Base-by-base conservation (phyloP, 1,140 invertebrate species). In the Probaryconus sp. region DNA sequence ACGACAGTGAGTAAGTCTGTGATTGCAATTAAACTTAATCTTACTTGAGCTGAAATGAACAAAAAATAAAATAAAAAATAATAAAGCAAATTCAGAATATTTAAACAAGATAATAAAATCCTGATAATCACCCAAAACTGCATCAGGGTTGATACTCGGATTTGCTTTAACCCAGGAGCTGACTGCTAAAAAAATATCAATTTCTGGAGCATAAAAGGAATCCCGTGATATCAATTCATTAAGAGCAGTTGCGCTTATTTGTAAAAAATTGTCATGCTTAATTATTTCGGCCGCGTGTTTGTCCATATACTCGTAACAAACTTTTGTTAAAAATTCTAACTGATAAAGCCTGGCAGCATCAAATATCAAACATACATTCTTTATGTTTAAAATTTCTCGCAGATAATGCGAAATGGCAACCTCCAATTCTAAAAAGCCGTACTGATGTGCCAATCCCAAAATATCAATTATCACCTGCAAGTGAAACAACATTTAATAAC, bases 201-300 rank as follows among this genome's bases (percentile, higher is more conserved):
- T 94, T 89, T 99, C 98, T 2, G 93, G 92, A 0, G 96, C 97
- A 89, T 95, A 99, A 88, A 99, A 99, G 0, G 97, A 98, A 87
- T 99, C 95, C 43, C 97, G 89, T 40, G 92, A 91, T 26, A 99
- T 90, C n/a, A 99, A 89, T 81, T 96, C 93, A 76, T 92, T 92
- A 11, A 97, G 81, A 1, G 94, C 93, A 80, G 90, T 90, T 89
- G 94, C 76, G 55, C 97, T 97, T 2, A 99, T 88, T 78, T 92
- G 91, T 5, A 94, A 84, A 85, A 99, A 98, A 6, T 92, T 91
- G 71, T 97, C 93, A 79, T 96, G 93, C 51, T 91, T 88, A 30
- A 99, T 90, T 6, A 99, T 91, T 43, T 96, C 93, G 0, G 88
- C 85, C 2, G 97, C 96, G 89, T 98, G 93, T 73, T 91, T 91